A percentile compares a stretch with the other conserved stretches of the same genome.
Conservation (phyloP, 2,797 vertebrate genomes). For the Acipenser ruthenus region DNA sequence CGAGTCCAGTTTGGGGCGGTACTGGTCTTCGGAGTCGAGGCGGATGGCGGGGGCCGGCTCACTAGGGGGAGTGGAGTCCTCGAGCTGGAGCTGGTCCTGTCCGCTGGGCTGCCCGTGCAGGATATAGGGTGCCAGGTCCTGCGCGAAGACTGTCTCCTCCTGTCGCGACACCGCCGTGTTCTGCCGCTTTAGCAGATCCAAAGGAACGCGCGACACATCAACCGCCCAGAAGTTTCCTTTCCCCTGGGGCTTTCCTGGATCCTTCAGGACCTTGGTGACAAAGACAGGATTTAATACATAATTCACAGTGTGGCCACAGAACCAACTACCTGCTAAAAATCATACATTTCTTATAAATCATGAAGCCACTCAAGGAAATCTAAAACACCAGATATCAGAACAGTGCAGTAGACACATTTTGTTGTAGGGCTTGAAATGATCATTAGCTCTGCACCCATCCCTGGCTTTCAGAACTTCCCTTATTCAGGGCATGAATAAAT, state of each 20-base stretch:
- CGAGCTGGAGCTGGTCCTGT: constrained; percentile 19
- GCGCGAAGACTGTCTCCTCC: constrained; percentile 67
- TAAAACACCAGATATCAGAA: too few species aligned
- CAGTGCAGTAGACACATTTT: too few species aligned
- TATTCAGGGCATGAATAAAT: too few species aligned
- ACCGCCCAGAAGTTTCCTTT: constrained; percentile 87
- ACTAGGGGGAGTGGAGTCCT: constrained; percentile 6
- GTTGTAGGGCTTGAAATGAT: too few species aligned
- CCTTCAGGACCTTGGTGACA: constrained; percentile 69
- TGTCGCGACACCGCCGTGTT: constrained; percentile 76
- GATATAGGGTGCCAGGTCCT: constrained; percentile 77
- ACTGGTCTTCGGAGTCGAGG: constrained; percentile 48
- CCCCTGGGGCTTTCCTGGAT: constrained; percentile 71
- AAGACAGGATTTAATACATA: too few species aligned
- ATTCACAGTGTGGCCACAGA: too few species aligned
- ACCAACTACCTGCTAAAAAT: too few species aligned
- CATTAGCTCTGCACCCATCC: too few species aligned
- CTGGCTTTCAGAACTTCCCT: too few species aligned
- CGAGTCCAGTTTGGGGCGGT: constrained; percentile 56
- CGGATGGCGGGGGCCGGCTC: constrained; percentile 32
- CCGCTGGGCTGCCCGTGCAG: constrained; percentile 50
- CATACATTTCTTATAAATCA: too few species aligned
- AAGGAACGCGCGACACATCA: constrained; percentile 69
- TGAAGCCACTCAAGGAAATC: too few species aligned
- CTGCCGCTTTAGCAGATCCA: constrained; percentile 76